Base-by-base conservation (phyloP, 64 coral and sea anemone species). In the Acropora tenuis region DNA sequence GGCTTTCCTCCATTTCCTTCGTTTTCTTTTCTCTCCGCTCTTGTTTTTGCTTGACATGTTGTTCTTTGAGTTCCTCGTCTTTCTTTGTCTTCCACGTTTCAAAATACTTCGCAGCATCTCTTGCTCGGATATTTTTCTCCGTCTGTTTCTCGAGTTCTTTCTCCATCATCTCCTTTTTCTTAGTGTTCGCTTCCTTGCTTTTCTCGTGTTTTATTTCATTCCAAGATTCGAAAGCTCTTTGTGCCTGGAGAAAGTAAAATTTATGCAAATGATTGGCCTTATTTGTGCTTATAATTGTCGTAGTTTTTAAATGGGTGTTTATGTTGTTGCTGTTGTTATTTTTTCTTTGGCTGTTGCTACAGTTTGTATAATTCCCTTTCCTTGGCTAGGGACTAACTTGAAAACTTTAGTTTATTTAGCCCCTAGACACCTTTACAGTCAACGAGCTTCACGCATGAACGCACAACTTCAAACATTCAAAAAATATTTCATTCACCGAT, bases 21-120 rank as follows among this genome's bases (percentile, higher is more conserved):
- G 81, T 93, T 77, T 88, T 76, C 68, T 94, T 90, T 8, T 74
- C 48, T 20, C 49, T 68, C 8, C 13, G n/a, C 41, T 97, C 88
- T 48, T 97, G 60, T 50, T 58, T 88, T 73, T 84, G 84, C 43
- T 93, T 89, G 4, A 75, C 74, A 65, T 94, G 92, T 45, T 89
- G 55, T 77, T 91, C 84, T 74, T 94, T 97, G n/a, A 97, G 83
- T 58, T 87, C 43, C 45, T 77, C 83, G 46, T 97, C 95, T 91
- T 97, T 97, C 72, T 88, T 91, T 50, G 73, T 18, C 11, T 94
- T 97, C 95, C 95, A 97, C 0, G 95, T 91, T 43, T 94, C 88
- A 76, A 97, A 97, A 46, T 91, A 94, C 52, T 97, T 97, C 59
- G 87, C 81, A 3, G 88, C 83, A 63, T 97, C 95, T 81, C 89